These are phyloP conservation scores for Pavo muticus DNA, from an alignment of 2,113 vertebrate genomes.

Conservation along the genomic window DNA sequence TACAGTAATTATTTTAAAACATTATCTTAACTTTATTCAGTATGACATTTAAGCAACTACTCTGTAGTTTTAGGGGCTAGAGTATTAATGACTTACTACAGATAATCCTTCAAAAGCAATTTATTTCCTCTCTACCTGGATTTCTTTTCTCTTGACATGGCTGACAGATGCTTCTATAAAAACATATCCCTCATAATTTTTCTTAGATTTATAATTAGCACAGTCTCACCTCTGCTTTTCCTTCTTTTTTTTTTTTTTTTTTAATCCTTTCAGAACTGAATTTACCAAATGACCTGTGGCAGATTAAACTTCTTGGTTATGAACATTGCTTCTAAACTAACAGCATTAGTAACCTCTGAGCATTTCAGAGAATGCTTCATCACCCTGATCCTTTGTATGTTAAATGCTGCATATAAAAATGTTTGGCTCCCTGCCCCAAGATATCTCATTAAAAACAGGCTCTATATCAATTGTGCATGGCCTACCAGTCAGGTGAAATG, in stretches of 20 bases:
- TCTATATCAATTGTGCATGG: not conserved
- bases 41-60: not conserved
- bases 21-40: not conserved
- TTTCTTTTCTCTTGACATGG: not conserved
- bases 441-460: not conserved
- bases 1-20: not conserved
- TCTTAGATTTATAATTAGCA: not conserved
- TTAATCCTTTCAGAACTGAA: not conserved
- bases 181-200: not conserved
- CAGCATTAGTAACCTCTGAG: not conserved
- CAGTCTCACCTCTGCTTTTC: fast-evolving
- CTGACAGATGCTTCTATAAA: not conserved
- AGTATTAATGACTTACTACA: not conserved
- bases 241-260: not conserved
- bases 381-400: not conserved
- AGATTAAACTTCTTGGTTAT: not conserved
- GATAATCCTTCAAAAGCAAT: not conserved
- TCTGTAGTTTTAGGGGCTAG: not conserved
- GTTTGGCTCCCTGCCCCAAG: not conserved
- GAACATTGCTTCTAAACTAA: not conserved
- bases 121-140: not conserved
- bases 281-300: not conserved
- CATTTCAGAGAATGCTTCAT: not conserved
- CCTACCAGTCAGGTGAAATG: not conserved
- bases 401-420: not conserved